Conservation (phyloP, 2,888 invertebrate genomes). For the Cerceris ruficornis region DNA sequence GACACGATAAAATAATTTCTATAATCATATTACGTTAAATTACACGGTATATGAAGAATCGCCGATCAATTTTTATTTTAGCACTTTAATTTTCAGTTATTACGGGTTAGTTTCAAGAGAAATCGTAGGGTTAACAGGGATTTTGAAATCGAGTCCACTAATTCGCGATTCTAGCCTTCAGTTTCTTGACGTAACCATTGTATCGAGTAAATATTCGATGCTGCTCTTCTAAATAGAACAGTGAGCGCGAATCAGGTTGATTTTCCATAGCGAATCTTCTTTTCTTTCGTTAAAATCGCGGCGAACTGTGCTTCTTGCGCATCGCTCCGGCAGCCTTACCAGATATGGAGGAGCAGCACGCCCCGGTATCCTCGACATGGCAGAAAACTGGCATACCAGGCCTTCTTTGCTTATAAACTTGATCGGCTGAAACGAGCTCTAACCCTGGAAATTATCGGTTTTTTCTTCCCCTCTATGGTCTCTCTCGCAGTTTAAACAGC, state of each 20-base stretch:
- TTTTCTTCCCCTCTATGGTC: conserved; percentile 15
- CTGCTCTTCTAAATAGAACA: not conserved
- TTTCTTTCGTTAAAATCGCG: conserved; percentile 10
- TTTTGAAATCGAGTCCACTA: too few species aligned
- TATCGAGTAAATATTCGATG: too few species aligned
- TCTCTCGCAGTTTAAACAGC: not conserved
- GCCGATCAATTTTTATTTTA: too few species aligned
- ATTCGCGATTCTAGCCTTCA: too few species aligned
- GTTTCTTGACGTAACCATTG: too few species aligned
- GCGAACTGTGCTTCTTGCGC: conserved; percentile 14
- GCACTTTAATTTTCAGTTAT: too few species aligned
- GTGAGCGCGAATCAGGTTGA: not conserved
- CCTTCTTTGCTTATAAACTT: conserved; percentile 59
- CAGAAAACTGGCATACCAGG: conserved; percentile 14
- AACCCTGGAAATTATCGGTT: conserved; percentile 45
- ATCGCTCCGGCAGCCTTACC: not conserved
- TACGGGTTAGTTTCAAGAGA: too few species aligned
- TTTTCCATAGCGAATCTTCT: not conserved
- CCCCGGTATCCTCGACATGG: conserved; percentile 30
- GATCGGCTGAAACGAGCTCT: conserved; percentile 43
- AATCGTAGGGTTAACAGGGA: too few species aligned
- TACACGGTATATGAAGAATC: too few species aligned
- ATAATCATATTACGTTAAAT: too few species aligned
- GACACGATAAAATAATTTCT: too few species aligned
- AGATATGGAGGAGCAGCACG: conserved; percentile 28